Base-by-base conservation (phyloP, 2,888 invertebrate species). In the Nymphalis c-album region DNA sequence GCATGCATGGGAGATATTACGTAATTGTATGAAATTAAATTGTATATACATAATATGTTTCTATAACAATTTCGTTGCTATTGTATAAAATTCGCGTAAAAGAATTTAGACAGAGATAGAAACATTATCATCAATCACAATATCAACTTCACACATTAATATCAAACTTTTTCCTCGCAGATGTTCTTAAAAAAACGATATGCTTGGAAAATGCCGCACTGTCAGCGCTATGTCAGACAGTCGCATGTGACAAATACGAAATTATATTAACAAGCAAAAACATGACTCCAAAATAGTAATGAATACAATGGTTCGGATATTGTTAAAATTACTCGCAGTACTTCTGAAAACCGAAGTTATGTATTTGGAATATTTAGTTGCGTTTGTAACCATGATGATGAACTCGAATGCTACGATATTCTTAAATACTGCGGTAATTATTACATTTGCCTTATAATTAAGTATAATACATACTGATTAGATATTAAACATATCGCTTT, bases 291-390 rank as follows among this genome's bases (percentile, higher is more conserved):
- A 59, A 60, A 59, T 69, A 64, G 78, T 72, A 76, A 84, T 83
- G 82, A 73, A 76, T 72, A 75, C 71, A 70, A 73, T 75, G 61
- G 72, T 75, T 64, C 76, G 76, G 63, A 70, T 77, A 60, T 74
- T 84, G 65, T 71, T 83, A 53, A 84, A 84, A 81, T 75, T 83
- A 73, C 78, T 82, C 65, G 66, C 80, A 74, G 77, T 77, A 65
- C 73, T 75, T 46, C 67, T 78, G 45, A 80, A 80, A 68, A 80
- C 71, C 67, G 75, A 75, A 67, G 79, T 73, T 40, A 85, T 86
- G 84, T 77, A 77, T 73, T 87, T 84, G 83, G 82, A 84, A 75
- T 75, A 82, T 58, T 81, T 82, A 67, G 60, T 86, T 17, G 77
- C 81, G 4, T 73, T 82, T 47, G 57, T 84, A 59, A 77, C 79